Evolutionary conservation across 1,140 invertebrate genomes (phyloP).

Genomic region (Dinoponera quadriceps): DNA sequence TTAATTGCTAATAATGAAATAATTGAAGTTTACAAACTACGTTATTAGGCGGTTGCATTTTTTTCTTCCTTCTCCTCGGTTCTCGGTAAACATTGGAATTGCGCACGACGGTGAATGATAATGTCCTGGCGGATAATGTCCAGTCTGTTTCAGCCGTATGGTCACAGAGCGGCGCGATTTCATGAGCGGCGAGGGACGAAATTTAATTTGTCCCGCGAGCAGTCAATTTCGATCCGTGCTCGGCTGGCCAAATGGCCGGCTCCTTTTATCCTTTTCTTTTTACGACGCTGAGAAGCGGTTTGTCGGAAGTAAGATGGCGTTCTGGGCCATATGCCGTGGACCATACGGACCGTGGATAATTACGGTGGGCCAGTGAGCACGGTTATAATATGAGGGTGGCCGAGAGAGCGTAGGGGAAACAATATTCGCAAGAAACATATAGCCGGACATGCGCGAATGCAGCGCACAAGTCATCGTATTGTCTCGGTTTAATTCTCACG

Average conservation of each 20-base stretch:
- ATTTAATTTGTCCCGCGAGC: constrained; percentile 11
- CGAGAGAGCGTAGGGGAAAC: neutral
- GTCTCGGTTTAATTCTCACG: neutral
- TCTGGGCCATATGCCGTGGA: neutral
- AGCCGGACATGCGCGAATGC: neutral
- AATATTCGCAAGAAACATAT: constrained; percentile 6
- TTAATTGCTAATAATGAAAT: too few species aligned
- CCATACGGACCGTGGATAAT: constrained; percentile 24
- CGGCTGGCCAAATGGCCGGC: neutral
- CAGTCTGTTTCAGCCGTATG: too few species aligned
- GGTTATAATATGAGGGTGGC: neutral
- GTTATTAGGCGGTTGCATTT: too few species aligned
- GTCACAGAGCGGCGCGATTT: constrained; percentile 9
- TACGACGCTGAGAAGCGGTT: constrained; percentile 28
- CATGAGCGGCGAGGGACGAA: neutral
- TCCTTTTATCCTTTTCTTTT: neutral
- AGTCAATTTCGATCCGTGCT: constrained; percentile 16
- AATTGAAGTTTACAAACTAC: too few species aligned
- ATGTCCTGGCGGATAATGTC: too few species aligned
- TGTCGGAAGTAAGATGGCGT: constrained; percentile 17
- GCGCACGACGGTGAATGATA: too few species aligned
- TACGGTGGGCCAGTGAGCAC: neutral
- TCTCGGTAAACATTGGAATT: too few species aligned
- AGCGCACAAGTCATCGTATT: neutral
- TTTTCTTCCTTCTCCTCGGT: too few species aligned